A percentile compares a stretch with the other conserved stretches of the same genome.
Evolutionary conservation across 1,140 invertebrate species (phyloP).

Genomic region (Drosophila pandora): DNA sequence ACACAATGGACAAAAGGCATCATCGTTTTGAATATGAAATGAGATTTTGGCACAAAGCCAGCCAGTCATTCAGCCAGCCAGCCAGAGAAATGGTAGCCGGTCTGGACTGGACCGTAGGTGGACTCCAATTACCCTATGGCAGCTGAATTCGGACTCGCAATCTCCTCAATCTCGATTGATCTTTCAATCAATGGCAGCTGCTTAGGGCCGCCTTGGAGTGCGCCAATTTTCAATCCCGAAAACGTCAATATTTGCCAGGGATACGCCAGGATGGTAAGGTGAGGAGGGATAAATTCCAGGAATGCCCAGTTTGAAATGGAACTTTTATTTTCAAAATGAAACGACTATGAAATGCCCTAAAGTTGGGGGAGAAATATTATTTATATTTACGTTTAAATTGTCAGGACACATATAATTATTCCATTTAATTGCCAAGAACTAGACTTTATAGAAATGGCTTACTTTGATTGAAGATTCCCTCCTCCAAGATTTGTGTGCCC

Average conservation of each 20-base stretch:
- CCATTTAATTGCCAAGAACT: too few species aligned
- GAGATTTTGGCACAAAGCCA: conserved; percentile 30
- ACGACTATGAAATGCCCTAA: not conserved
- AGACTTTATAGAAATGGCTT: too few species aligned
- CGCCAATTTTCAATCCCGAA: conserved; percentile 56
- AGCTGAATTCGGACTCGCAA: conserved; percentile 49
- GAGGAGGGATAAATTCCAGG: conserved; percentile 48
- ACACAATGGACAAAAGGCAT: conserved; percentile 54
- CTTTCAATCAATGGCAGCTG: conserved; percentile 69
- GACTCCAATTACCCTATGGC: conserved; percentile 71
- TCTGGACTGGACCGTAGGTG: conserved; percentile 49
- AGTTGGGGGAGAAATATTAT: not conserved
- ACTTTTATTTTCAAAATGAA: not conserved
- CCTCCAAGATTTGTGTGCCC: not conserved
- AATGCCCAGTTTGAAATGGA: conserved; percentile 36
- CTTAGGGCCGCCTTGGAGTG: conserved; percentile 38
- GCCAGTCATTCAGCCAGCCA: conserved; percentile 1
- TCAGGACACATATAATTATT: too few species aligned
- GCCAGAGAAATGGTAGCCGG: conserved; percentile 14
- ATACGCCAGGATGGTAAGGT: conserved; percentile 4
- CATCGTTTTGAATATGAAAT: conserved; percentile 73
- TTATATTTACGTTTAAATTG: not conserved
- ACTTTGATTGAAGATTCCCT: not conserved
- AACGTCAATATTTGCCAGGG: conserved; percentile 57
- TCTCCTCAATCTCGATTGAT: conserved; percentile 59